Conservation (phyloP, 2,797 vertebrate species). For the Pseudochaenichthys georgianus region DNA sequence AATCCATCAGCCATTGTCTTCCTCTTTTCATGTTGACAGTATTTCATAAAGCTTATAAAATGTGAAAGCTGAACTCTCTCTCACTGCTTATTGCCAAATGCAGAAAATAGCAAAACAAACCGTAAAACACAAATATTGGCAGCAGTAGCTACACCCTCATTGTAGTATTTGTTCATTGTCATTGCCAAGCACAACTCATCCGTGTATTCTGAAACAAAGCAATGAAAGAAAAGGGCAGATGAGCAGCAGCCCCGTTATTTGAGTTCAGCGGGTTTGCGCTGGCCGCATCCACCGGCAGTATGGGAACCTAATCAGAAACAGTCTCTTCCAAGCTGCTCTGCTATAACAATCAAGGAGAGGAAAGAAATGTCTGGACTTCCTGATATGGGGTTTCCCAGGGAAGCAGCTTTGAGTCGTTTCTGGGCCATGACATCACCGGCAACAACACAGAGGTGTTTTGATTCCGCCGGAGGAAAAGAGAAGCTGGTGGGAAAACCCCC, state of each 20-base stretch:
- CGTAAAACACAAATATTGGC: slow-evolving; percentile 2
- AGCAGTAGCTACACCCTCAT: not conserved
- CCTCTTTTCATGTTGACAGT: not conserved
- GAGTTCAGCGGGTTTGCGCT: slow-evolving; percentile 68
- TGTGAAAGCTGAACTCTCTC: slow-evolving; percentile 3
- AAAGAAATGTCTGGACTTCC: slow-evolving; percentile 61
- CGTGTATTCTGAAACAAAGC: slow-evolving; percentile 11
- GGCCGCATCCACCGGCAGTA: slow-evolving; percentile 40
- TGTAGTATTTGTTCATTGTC: not conserved
- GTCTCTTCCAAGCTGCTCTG: slow-evolving; percentile 64
- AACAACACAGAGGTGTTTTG: slow-evolving; percentile 76
- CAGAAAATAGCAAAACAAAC: slow-evolving; percentile 29
- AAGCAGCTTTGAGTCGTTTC: slow-evolving; percentile 74
- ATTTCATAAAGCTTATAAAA: not conserved
- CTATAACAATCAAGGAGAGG: slow-evolving; percentile 72
- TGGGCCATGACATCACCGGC: slow-evolving; percentile 79
- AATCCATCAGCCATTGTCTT: not conserved
- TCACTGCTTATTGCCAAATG: not conserved
- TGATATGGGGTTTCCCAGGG: slow-evolving; percentile 81
- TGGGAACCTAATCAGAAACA: slow-evolving; percentile 74
- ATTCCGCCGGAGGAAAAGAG: slow-evolving; percentile 51
- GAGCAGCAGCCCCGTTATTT: slow-evolving; percentile 3
- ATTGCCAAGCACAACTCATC: slow-evolving; percentile 3
- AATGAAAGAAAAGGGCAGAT: not conserved
- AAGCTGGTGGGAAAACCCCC: slow-evolving; percentile 75